Evolutionary conservation across 2,113 vertebrate genomes (phyloP).

Genomic region (western clawed frog (Xenopus tropicalis)): DNA sequence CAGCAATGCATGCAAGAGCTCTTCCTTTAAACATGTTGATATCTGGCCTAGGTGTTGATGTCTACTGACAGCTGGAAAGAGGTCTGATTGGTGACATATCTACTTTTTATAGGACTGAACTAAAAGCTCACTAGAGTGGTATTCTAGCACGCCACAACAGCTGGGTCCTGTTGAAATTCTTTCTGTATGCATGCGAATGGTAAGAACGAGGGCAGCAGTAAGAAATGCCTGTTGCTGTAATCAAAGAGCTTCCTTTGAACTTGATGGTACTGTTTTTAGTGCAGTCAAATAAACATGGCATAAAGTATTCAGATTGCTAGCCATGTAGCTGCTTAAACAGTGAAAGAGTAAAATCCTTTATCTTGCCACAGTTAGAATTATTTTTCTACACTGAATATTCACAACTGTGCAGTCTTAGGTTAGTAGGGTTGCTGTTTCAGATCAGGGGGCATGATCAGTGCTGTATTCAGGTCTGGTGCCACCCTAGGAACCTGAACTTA

Average conservation of each 20-base stretch:
- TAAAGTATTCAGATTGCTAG: too few relatives aligned
- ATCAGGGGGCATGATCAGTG: too few relatives aligned
- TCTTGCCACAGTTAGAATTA: too few relatives aligned
- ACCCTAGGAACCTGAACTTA: too few relatives aligned
- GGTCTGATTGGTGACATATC: background rate
- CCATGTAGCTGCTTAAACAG: background rate
- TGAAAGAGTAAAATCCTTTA: too few relatives aligned
- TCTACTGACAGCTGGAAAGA: conserved; percentile 10
- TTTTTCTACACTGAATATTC: too few relatives aligned
- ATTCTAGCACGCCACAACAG: conserved; percentile 24
- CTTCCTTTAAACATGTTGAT: conserved; percentile 9
- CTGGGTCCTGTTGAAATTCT: conserved; percentile 22
- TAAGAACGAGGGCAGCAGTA: conserved; percentile 21
- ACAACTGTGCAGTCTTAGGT: too few relatives aligned
- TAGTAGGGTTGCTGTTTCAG: too few relatives aligned
- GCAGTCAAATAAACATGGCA: background rate
- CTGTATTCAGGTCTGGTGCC: too few relatives aligned
- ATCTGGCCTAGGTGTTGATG: conserved; percentile 20
- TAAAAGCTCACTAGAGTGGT: conserved; percentile 9
- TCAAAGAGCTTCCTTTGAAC: conserved; percentile 20
- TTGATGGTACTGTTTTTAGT: background rate
- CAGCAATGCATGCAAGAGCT: background rate
- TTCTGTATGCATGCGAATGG: conserved; percentile 2
- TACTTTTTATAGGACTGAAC: conserved; percentile 1
- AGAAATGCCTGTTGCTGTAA: conserved; percentile 22